These are phyloP conservation scores for Caracal caracal DNA, from an alignment of 2,113 vertebrate species.

Conservation along the genomic window DNA sequence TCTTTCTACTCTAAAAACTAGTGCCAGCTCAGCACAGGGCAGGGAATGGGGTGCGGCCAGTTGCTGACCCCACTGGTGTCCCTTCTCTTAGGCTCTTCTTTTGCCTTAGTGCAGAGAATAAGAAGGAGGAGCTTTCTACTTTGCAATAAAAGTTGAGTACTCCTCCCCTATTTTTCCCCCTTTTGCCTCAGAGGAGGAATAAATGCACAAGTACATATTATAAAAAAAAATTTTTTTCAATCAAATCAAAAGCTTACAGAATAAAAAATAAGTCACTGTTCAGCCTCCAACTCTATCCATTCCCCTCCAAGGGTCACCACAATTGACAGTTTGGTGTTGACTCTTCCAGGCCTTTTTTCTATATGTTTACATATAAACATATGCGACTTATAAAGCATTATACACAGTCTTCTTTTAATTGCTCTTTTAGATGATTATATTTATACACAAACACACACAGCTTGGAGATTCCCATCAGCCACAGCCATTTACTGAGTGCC, in stretches of 20 bases:
- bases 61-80: not conserved
- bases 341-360: not conserved
- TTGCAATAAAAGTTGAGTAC: not conserved
- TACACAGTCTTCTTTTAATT: not conserved
- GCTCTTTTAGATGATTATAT: constrained; percentile 5
- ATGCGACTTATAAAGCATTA: not conserved
- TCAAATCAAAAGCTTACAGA: constrained; percentile 6
- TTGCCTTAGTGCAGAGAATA: constrained; percentile 2
- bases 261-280: not conserved
- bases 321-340: not conserved
- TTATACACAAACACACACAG: not conserved
- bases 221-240: not conserved
- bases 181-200: constrained; percentile 46
- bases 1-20: not conserved
- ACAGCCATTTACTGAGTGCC: not conserved
- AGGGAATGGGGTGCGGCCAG: not conserved
- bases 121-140: constrained; percentile 9
- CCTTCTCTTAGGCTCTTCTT: not conserved
- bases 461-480: constrained; percentile 45
- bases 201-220: not conserved
- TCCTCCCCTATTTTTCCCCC: not conserved
- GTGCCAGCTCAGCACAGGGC: not conserved
- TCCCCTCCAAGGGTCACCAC: not conserved
- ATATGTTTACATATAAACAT: not conserved
- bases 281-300: not conserved